Base-by-base conservation (phyloP, 2,113 vertebrate genomes). In the Protobothrops mucrosquamatus region DNA sequence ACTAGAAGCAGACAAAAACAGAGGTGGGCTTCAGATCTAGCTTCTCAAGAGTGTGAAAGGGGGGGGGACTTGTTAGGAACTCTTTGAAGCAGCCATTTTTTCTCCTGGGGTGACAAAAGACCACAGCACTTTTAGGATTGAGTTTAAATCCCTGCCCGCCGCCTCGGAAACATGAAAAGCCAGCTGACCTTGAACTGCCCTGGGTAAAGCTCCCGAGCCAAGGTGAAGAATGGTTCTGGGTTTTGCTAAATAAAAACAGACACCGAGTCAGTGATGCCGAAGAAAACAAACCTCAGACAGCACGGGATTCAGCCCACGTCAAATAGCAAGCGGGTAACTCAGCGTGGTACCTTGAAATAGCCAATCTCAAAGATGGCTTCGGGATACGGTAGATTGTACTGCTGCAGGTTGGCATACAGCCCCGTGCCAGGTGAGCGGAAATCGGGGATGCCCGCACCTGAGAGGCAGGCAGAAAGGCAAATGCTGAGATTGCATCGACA, bases 321-420 rank as follows among this genome's bases (percentile, higher is more conserved):
- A 61, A 0, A 0, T 1, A 39, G 61, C 22, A 88, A 26, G 55
- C 89, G 7, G 24, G 0, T 6, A 43, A 52, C 15, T 9, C 26
- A n/a, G 26, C 43, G 4, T 22, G 10, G 15, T 59, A 99, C 99
- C 98, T 99, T 98, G 93, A 99, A 99, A 95, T 98, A 99, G 92
- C 97, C 96, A 1, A 99, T 98, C 94, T 99, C 98, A 57, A 99
- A 99, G 94, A 99, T 99, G 96, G 99, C 99, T 96, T 99, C 98
- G 0, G 99, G 99, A 93, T 99, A 99, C 1, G 99, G 99, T 22
- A 99, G 97, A 56, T 97, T 96, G 89, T 99, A 99, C 93, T 99
- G 98, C 94, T 98, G 98, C 94, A 99, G 93, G 96, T 99, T 99
- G 94, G 98, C 97, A 20, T 99, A 99, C 39, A 99, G 97, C 15